Evolutionary conservation across 2,888 invertebrate species (phyloP), one percentile per base, ranked within the genome.

Genomic region (Drosophila lacicola): DNA sequence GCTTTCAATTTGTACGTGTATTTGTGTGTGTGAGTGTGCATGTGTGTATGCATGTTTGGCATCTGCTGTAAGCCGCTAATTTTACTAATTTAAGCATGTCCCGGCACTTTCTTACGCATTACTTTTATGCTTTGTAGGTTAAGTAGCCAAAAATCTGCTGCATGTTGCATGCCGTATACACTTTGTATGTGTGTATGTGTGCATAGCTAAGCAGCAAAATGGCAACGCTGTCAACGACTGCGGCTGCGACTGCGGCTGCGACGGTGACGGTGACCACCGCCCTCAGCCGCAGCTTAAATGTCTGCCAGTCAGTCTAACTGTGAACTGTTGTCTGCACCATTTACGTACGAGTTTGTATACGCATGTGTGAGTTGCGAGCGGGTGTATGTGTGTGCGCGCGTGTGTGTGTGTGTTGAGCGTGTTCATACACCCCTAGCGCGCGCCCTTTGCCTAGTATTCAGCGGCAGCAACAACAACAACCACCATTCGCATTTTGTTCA

Each of bases 271-370:
- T 76, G 84, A 85, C 88, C 85, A 85, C 87, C 85, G 88, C 88
- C 87, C 88, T 87, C 86, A 74, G 86, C 67, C 66, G 57, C 70
- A 65, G 83, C 70, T 74, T 50, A 74, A 86, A 69, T 77, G 86
- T 85, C 88, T 88, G 84, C 88, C 87, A 86, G 70, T 69, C 77
- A 77, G 88, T 86, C 88, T 85, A 83, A 85, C 82, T 80, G 72
- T 76, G 78, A 76, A 70, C 77, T 67, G 77, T 77, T 60, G 85
- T 78, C 85, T 80, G 58, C 69, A 57, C 58, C 72, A 70, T 70
- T 64, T 68, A 50, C 29, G 69, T 70, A 14, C 19, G 49, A 25
- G 41, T 50, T 53, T 61, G 34, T 44, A 51, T 65, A 49, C 49
- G 53, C 53, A 37, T 54, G 56, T 60, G 21, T 66, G 47, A 54